phyloP scores from a whole-genome alignment of 92 coral and sea anemone genomes.

The Epizoanthus stellaris region DNA sequence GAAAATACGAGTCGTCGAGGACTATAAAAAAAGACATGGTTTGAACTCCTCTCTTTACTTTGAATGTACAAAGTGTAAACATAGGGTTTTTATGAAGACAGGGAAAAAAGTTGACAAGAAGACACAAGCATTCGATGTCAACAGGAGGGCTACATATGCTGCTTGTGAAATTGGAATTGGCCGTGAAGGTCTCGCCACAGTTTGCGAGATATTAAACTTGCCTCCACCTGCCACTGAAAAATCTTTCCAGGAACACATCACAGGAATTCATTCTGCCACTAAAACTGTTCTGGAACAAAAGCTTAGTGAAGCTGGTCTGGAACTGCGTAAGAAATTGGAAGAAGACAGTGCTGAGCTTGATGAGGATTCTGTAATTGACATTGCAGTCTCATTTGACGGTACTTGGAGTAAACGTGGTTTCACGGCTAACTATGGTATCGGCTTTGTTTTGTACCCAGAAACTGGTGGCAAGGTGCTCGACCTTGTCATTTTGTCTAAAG shows the following conservation, averaged over 20 bases:
- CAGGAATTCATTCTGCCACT: neutral
- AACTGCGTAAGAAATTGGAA: too few relatives aligned
- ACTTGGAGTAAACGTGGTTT: conserved; percentile 22
- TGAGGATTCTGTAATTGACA: too few relatives aligned
- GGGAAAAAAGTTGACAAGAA: conserved; percentile 2
- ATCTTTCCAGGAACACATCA: conserved; percentile 15
- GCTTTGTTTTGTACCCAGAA: conserved; percentile 27
- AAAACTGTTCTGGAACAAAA: conserved; percentile 16
- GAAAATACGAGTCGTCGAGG: neutral
- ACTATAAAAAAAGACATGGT: too few relatives aligned
- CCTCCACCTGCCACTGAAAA: conserved; percentile 24
- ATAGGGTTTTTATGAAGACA: neutral
- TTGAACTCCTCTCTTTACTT: neutral
- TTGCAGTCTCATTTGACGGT: conserved; percentile 1
- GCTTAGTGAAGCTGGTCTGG: too few relatives aligned
- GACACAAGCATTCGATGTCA: conserved; percentile 24
- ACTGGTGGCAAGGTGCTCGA: conserved; percentile 15
- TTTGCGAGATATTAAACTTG: conserved; percentile 13
- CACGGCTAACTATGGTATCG: conserved; percentile 21
- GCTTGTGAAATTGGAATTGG: conserved; percentile 29
- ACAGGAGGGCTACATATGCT: conserved; percentile 29
- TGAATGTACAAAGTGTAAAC: conserved; percentile 29
- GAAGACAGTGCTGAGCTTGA: too few relatives aligned
- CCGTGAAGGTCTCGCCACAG: conserved; percentile 22
- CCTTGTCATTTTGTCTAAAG: conserved; percentile 2